Conservation (phyloP, 2,888 invertebrate genomes). For the Hydroisotoma schaefferi region DNA sequence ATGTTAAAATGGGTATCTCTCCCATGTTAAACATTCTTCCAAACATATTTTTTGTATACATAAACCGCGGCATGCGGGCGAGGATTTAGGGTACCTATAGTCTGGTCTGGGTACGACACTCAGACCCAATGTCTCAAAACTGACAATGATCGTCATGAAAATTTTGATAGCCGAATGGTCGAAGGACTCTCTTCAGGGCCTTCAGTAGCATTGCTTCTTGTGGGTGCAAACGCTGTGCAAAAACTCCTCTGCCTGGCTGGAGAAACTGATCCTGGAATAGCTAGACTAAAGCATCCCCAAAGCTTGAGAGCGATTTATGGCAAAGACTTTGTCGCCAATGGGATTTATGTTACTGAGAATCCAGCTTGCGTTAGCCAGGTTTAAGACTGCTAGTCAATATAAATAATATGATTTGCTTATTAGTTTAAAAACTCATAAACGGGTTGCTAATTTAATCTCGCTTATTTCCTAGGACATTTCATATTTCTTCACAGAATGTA, state of each 20-base stretch:
- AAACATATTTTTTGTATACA: too few species aligned
- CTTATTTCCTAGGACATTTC: conserved; percentile 33
- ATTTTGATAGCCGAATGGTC: conserved; percentile 57
- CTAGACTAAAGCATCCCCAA: conserved; percentile 57
- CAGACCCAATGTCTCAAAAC: too few species aligned
- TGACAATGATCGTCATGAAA: not conserved
- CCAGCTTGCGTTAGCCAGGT: conserved; percentile 59
- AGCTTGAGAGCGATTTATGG: conserved; percentile 67
- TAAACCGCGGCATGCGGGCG: too few species aligned
- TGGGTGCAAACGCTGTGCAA: conserved; percentile 66
- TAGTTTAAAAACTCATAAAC: not conserved
- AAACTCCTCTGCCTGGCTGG: conserved; percentile 63
- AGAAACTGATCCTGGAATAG: conserved; percentile 58
- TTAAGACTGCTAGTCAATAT: conserved; percentile 22
- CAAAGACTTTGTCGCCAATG: conserved; percentile 64
- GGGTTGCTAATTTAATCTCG: not conserved
- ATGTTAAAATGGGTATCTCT: too few species aligned
- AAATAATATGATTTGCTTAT: not conserved
- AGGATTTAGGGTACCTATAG: too few species aligned
- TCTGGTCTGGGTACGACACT: not conserved
- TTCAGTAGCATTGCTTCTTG: conserved; percentile 68
- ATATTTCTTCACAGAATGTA: conserved; percentile 54
- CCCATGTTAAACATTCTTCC: too few species aligned
- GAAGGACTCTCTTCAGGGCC: conserved; percentile 66
- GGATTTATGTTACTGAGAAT: conserved; percentile 64